These are phyloP conservation scores for Diorhabda sublineata DNA, from an alignment of 1,140 invertebrate species.

Conservation along the genomic window DNA sequence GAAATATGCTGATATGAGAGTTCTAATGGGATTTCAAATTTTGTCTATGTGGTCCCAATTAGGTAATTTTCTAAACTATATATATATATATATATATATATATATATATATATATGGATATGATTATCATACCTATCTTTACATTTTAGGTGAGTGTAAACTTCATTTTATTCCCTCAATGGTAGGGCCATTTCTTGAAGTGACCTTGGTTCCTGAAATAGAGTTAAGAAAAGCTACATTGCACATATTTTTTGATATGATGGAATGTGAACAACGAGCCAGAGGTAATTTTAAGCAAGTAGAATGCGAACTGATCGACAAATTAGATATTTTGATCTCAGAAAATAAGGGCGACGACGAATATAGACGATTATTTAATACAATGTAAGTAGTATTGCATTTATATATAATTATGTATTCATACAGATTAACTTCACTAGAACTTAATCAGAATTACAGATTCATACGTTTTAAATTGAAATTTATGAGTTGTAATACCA, in stretches of 20 bases:
- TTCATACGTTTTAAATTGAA: not conserved
- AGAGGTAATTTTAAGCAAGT: conserved; percentile 83
- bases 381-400: conserved; percentile 72
- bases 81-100: not conserved
- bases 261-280: conserved; percentile 85
- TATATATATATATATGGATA: not conserved
- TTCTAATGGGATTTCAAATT: conserved; percentile 90
- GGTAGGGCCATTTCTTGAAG: conserved; percentile 91
- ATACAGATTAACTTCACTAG: not conserved
- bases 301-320: conserved; percentile 89
- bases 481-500: not conserved
- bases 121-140: not conserved
- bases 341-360: conserved; percentile 93
- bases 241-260: conserved; percentile 95
- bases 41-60: conserved; percentile 91
- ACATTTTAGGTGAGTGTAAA: conserved; percentile 64
- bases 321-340: conserved; percentile 85
- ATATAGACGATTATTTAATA: conserved; percentile 86
- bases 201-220: conserved; percentile 82
- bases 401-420: conserved; percentile 13
- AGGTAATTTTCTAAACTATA: conserved; percentile 50
- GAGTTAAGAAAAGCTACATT: conserved; percentile 86
- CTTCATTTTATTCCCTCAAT: conserved; percentile 88
- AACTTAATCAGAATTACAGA: not conserved
- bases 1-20: conserved; percentile 86